phyloP scores from a whole-genome alignment of 2,797 vertebrate species.

The Smutsia temminckii region DNA sequence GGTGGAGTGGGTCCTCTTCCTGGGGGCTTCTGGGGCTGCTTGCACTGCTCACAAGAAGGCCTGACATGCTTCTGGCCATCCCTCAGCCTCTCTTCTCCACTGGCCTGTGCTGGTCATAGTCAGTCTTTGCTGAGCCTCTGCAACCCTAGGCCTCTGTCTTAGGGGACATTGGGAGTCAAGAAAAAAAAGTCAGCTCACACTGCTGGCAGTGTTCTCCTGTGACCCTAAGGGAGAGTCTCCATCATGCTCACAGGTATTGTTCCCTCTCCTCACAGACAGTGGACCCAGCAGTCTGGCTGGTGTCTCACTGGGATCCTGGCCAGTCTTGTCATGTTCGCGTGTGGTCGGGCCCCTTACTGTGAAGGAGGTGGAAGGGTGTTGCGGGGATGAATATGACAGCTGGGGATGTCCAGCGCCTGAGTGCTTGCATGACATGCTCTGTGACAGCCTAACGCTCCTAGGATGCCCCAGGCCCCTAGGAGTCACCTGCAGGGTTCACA shows the following conservation, averaged over 20 bases:
- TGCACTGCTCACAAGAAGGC: background rate
- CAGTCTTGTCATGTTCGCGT: too few relatives aligned
- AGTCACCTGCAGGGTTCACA: background rate
- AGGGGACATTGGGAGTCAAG: too few relatives aligned
- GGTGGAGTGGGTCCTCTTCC: background rate
- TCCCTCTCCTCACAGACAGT: background rate
- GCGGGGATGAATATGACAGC: background rate
- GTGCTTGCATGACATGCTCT: background rate
- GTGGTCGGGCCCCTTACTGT: too few relatives aligned
- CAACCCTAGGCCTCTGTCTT: background rate
- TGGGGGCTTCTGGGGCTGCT: background rate
- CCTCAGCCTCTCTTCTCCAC: too few relatives aligned
- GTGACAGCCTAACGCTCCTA: too few relatives aligned
- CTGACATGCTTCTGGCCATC: background rate
- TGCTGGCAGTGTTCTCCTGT: background rate
- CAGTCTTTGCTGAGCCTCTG: background rate
- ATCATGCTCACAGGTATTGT: rapidly evolving
- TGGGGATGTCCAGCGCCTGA: too few relatives aligned
- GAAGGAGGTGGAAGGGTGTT: background rate
- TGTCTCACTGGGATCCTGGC: background rate
- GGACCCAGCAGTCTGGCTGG: background rate
- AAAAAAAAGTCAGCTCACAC: background rate
- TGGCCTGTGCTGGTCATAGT: background rate
- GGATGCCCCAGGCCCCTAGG: background rate
- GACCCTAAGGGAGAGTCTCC: background rate